These are phyloP conservation scores for Rhysida immarginata DNA, from an alignment of 1,140 invertebrate genomes.

Conservation along the genomic window DNA sequence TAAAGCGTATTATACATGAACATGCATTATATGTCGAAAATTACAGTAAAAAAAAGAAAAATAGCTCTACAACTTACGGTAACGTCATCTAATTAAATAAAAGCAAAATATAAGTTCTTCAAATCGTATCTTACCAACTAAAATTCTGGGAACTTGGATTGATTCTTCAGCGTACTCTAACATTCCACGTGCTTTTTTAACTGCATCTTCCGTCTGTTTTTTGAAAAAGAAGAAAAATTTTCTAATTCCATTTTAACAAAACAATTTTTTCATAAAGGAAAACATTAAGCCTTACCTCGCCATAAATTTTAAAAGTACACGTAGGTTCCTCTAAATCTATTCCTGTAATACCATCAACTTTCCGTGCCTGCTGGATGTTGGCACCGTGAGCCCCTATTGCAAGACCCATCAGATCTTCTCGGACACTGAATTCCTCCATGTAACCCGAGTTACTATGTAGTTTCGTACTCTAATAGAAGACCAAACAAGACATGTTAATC, in stretches of 20 bases:
- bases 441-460: conserved; percentile 36
- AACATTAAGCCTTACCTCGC: conserved; percentile 48
- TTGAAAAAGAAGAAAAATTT: conserved; percentile 20
- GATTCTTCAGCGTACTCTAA: conserved; percentile 94
- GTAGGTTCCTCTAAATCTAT: conserved; percentile 91
- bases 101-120: too few relatives aligned
- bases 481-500: too few relatives aligned
- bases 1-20: too few relatives aligned
- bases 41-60: too few relatives aligned
- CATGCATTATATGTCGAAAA: too few relatives aligned
- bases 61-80: too few relatives aligned
- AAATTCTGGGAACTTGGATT: conserved; percentile 79
- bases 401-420: conserved; percentile 91
- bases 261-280: too few relatives aligned
- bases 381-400: conserved; percentile 78
- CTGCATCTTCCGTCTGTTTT: conserved; percentile 70
- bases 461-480: conserved; percentile 18
- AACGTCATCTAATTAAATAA: too few relatives aligned
- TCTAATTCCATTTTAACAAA: not conserved
- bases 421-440: conserved; percentile 84
- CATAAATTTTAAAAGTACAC: conserved; percentile 90
- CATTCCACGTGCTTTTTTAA: conserved; percentile 78
- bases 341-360: conserved; percentile 84
- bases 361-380: conserved; percentile 90
- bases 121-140: conserved; percentile 71